Evolutionary conservation across 2,113 vertebrate genomes (phyloP), one percentile per base, ranked within the genome.

Genomic region (Centrocercus urophasianus): DNA sequence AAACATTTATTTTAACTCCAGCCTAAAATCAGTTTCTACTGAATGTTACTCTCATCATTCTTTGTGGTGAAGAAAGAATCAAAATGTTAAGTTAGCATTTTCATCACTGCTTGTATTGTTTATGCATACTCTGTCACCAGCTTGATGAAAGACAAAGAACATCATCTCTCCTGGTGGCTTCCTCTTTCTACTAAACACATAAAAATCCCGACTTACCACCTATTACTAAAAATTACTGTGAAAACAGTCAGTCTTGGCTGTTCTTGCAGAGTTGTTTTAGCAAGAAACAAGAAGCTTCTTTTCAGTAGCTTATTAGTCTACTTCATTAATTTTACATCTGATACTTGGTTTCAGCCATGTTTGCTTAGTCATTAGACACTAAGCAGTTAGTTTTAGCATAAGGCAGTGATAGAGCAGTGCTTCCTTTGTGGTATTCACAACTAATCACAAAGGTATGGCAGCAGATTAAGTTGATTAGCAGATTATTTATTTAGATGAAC

Each of bases 21-120:
- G 12, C 43, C 30, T 82, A 56, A 83, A 80, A 74, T 11, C n/a
- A 40, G 7, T 43, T 83, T 43, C 21, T 50, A 32, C 8, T 77
- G 63, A 81, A 30, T 28, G 17, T 77, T 36, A 13, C 7, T 22
- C 25, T 83, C 2, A 0, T 19, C 0, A 0, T 85, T 75, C 34
- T 60, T 17, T 76, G 28, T 43, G 48, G 17, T 66, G 30, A 75
- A 61, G 61, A 60, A 42, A 82, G 40, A 83, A 70, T 10, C 50
- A 80, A 47, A 70, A 69, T 40, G 34, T 57, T 69, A 50, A 78
- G 43, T 67, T 72, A 80, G 40, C 64, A 54, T 88, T 79, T 78
- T 92, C 27, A 47, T 88, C 30, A 48, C 57, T 52, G 10, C 18
- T 32, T 18, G 1, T 79, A 13, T 40, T 79, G 24, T 72, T 84